Conservation (phyloP, 2,797 vertebrate genomes). For the Microctenopoma stevenorrisi region DNA sequence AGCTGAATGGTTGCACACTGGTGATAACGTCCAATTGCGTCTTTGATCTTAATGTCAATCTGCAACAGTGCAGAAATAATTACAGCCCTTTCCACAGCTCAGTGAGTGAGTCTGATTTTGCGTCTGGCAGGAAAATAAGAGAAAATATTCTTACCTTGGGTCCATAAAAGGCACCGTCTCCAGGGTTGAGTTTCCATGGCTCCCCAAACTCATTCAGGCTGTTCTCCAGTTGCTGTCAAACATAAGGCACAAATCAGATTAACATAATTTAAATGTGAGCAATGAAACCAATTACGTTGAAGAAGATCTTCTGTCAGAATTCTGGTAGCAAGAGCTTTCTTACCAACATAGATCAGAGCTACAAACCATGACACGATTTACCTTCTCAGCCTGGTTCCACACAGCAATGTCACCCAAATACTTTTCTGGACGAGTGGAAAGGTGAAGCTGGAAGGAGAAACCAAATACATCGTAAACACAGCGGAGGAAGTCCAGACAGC, state of each 20-base stretch:
- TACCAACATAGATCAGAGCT: not conserved
- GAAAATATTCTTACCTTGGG: conserved; percentile 87
- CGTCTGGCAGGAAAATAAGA: not conserved
- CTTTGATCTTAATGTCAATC: conserved; percentile 97
- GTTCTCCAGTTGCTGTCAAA: conserved; percentile 90
- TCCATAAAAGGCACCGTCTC: conserved; percentile 96
- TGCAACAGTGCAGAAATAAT: conserved; percentile 61
- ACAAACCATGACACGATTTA: conserved; percentile 48
- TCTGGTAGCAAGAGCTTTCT: not conserved
- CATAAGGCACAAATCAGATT: conserved; percentile 8
- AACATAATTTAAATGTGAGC: conserved; percentile 9
- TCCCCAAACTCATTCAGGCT: conserved; percentile 93
- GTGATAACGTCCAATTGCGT: conserved; percentile 94
- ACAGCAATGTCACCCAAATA: conserved; percentile 89
- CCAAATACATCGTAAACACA: conserved; percentile 92
- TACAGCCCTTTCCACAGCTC: conserved; percentile 4
- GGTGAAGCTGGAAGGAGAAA: conserved; percentile 93
- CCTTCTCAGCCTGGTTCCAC: conserved; percentile 95
- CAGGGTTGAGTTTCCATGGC: conserved; percentile 92
- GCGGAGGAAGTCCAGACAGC: conserved; percentile 92
- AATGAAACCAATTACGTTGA: conserved; percentile 9
- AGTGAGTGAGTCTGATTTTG: not conserved
- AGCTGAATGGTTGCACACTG: conserved; percentile 97
- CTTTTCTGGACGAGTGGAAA: conserved; percentile 93
- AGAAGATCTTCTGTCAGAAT: not conserved